Base-by-base conservation (phyloP, 1,140 invertebrate genomes). In the Andrena cerasifolii region DNA sequence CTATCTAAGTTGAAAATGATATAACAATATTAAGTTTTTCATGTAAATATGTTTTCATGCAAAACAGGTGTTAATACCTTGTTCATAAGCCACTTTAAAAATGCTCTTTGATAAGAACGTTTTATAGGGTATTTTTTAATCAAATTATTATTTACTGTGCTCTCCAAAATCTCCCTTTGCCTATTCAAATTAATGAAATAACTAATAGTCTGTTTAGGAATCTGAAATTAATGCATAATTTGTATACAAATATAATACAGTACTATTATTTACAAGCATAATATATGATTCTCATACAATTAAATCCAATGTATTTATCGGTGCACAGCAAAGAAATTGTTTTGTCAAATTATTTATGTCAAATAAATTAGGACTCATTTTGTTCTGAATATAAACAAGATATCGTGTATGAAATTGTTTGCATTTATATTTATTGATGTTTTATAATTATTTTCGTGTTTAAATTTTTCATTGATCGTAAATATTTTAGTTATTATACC, bases 21-120 rank as follows among this genome's bases (percentile, higher is more conserved):
- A n/a, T 59, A 80, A 75, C 1, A 54, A 58, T 40, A 7, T 31
- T 40, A 36, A 40, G 70, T 40, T 51, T 21, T 16, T 8, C 24
- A 24, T 1, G 59, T 47, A 36, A 53, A 18, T 40, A 43, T 31
- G 2, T 31, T 67, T 28, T 63, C 26, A 18, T 21, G 18, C 6
- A 71, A 74, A 65, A 28, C 59, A 59, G 40, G 24, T 8, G 61
- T 54, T 33, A 47, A 28, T 86, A 91, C 90, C 80, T 88, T 85
- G 43, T 89, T 66, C 16, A 94, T 92, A 33, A 94, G 59, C 65
- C 80, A 74, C 85, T 93, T 94, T 53, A 94, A 78, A 87, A 94
- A 94, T 40, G 88, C 84, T 83, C 87, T 91, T 78, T 92, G 93
- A 84, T 94, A 94, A 2, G 91, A 90, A 53, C 84, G 79, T 85